Evolutionary conservation across 2,797 vertebrate species (phyloP), one percentile per base, ranked within the genome.

Genomic region (Myripristis jacobus): DNA sequence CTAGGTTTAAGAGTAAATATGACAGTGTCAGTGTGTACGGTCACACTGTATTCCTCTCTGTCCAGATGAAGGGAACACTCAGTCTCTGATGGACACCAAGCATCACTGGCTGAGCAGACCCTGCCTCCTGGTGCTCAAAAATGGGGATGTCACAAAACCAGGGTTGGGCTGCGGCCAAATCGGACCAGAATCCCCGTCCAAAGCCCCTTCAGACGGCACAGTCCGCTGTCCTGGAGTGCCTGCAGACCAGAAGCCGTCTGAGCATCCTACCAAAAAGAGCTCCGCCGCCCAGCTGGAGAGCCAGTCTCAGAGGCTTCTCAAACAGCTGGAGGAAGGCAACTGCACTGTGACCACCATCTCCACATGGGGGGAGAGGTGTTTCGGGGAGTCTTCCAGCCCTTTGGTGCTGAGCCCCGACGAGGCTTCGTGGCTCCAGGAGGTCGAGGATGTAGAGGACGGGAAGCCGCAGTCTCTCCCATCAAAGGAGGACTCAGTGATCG

Each of bases 401-500:
- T 29, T 94, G 65, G 88, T 93, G 75, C 79, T 91, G 73, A 92
- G 88, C 38, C 88, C 90, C 0, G 67, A 90, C 0, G 85, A 89
- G 68, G 80, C 88, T 0, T 84, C 85, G 0, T 93, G 92, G 88
- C 86, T 87, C 0, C 91, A 93, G 31, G 91, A 87, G 11, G 89
- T 83, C 13, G 79, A 86, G 44, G 81, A 15, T 1, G 38, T 7
- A 47, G 29, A 88, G 58, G 78, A 94, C 68, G 91, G 92, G 72
- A 91, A 92, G 90, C 93, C 94, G 84, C 94, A 95, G 90, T 92
- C 88, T 83, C 88, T 94, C 81, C 95, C 94, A 29, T 97, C 96
- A 46, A 99, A 99, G 93, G 97, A 99, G 93, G 97, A 99, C 91
- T 98, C 96, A 0, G 97, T 98, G 80, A 94, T 97, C 41, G 97